Percentiles rank a stretch among this genome's conserved stretches.
phyloP scores from a whole-genome alignment of 2,113 vertebrate genomes.

The Elgaria multicarinata region DNA sequence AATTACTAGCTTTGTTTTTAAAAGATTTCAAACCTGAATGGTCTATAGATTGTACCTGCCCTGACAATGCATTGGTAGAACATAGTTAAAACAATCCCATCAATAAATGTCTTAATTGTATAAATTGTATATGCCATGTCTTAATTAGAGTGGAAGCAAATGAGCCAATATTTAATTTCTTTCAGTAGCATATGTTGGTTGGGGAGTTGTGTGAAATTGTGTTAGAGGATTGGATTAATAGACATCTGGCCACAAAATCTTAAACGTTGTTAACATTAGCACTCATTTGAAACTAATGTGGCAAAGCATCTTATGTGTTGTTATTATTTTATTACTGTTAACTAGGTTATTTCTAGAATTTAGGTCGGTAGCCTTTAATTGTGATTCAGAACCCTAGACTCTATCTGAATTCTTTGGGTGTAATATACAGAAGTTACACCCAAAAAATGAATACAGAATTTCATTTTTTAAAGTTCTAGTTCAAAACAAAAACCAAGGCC shows the following conservation, averaged over 20 bases:
- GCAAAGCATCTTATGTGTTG: neutral
- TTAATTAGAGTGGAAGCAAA: neutral
- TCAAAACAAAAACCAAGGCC: neutral
- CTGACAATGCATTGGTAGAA: neutral
- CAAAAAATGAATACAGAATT: neutral
- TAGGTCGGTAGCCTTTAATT: neutral
- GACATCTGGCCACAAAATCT: neutral
- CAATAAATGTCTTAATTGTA: neutral
- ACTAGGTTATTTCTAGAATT: neutral
- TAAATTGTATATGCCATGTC: neutral
- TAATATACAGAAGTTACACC: too few species aligned
- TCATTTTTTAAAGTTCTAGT: neutral
- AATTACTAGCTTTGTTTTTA: neutral
- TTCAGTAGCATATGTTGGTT: neutral
- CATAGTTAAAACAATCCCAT: neutral
- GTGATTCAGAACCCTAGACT: neutral
- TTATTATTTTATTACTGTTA: too few species aligned
- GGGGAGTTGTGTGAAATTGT: neutral
- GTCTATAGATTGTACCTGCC: neutral
- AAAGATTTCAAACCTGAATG: neutral
- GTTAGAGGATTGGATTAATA: neutral
- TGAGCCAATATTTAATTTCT: neutral
- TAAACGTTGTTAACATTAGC: neutral
- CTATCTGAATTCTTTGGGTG: neutral
- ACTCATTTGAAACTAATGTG: too few species aligned